Base-by-base conservation (phyloP, 1,140 invertebrate species). In the Sinonovacula constricta region DNA sequence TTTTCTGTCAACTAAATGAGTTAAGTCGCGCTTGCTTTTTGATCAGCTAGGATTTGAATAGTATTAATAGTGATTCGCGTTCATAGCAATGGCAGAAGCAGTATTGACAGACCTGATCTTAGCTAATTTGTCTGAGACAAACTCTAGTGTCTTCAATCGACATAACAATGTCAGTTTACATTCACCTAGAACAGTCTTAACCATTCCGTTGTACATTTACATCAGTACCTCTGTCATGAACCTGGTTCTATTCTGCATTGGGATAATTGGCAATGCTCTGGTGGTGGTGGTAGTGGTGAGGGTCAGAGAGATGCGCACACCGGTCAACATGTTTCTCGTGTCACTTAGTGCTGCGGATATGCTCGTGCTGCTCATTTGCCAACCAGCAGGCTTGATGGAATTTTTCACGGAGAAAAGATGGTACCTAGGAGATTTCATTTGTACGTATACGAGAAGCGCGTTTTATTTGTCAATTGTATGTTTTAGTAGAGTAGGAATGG, bases 261-360 rank as follows among this genome's bases (percentile, higher is more conserved):
- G 96, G 15, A 94, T 96, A 39, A 93, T 96, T 51, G 96, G 96
- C 33, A 97, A 97, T 88, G 92, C 96, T 60, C 95, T 97, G 93
- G 96, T 98, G 82, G 95, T 96, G n/a, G 94, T 97, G 83, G 96
- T 98, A 51, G 96, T 98, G 63, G 93, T 96, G 81, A 95, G 95
- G 85, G 96, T 95, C 26, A 96, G 96, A 89, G 96, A 98, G 86
- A 96, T 98, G 94, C 93, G 96, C 82, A 98, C 97, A 90, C 97
- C 96, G 56, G 98, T 97, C 56, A 98, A 98, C 87, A 96, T 97
- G 78, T 98, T 98, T 90, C 93, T 98, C 31, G 77, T 83, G 14
- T 85, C 83, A 67, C 75, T 84, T 26, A 80, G 77, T 14, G 54
- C 81, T 26, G 82, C 84, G 2, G 85, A 86, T 72, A 60, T 85